Conservation (phyloP, 92 coral and sea anemone species). For the Phenganax subtilis region DNA sequence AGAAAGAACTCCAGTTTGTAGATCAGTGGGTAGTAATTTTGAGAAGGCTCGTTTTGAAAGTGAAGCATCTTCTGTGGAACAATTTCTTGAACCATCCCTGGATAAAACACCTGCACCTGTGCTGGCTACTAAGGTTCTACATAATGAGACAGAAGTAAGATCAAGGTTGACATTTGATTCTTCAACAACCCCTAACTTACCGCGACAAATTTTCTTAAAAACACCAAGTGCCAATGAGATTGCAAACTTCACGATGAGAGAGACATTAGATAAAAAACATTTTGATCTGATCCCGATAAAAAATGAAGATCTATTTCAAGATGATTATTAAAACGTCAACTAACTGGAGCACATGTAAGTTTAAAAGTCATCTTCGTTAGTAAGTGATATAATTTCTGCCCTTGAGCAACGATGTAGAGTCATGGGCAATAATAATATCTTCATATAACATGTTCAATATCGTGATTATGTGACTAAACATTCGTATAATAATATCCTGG, state of each 20-base stretch:
- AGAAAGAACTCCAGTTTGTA: too few relatives aligned
- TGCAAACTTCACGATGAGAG: background rate
- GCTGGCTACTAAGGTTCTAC: background rate
- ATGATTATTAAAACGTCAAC: background rate
- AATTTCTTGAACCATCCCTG: too few relatives aligned
- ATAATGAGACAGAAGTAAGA: background rate
- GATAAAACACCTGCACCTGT: background rate
- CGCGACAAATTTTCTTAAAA: background rate
- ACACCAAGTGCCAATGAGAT: slow-evolving; percentile 6
- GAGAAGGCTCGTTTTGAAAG: too few relatives aligned
- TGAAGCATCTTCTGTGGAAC: too few relatives aligned
- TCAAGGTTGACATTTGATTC: slow-evolving; percentile 22
- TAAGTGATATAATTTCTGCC: too few relatives aligned
- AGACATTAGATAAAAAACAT: background rate
- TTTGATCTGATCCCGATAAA: slow-evolving; percentile 9
- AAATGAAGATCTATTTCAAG: slow-evolving; percentile 6
- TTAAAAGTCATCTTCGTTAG: too few relatives aligned
- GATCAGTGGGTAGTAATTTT: too few relatives aligned
- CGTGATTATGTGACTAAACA: background rate
- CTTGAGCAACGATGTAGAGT: too few relatives aligned
- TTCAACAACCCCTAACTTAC: background rate
- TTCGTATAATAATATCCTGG: too few relatives aligned
- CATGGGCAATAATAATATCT: too few relatives aligned
- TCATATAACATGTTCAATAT: too few relatives aligned
- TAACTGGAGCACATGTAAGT: too few relatives aligned